Evolutionary conservation across 2,113 vertebrate genomes (phyloP), one percentile per base, ranked within the genome.

Genomic region (Rhea americana): DNA sequence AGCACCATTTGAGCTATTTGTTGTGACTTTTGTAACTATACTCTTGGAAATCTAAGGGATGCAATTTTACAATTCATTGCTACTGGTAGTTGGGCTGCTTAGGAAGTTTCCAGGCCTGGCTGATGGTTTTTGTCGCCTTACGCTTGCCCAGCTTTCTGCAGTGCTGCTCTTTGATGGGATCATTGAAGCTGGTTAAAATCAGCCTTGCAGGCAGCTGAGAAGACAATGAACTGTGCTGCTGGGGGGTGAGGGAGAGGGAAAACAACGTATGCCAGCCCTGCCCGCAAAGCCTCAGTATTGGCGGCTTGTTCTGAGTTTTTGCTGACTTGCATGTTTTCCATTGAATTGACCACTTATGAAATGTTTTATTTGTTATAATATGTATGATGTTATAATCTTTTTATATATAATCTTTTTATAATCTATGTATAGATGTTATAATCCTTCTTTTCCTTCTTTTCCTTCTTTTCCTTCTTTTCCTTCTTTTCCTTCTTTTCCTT

Each of bases 51-150:
- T 22, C 41, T 26, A 35, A 13, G 37, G 58, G 63, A 22, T 1
- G 18, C 3, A 3, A n/a, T 59, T 91, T 72, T 53, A 13, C 30
- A 32, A 5, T 11, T 77, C 56, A 7, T 13, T n/a, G 85, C 18
- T 72, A 3, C 3, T 35, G 50, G 80, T 19, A 32, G 55, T 1
- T 35, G 59, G 59, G 59, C 47, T 89, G 7, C 39, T 25, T 4
- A 3, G 20, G 56, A 47, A 15, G 9, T 21, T 76, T 26, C 68
- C 20, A 22, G 66, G 7, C 56, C 4, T 3, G 30, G 41, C 39
- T 4, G 13, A 63, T 74, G 26, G 2, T n/a, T 10, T 4, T 1
- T 2, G 0, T 55, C 79, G 25, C 14, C n/a, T 20, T 0, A 0
- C 11, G 43, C 63, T 77, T 22, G 4, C 43, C 4, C 7, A 24